Percentiles rank a stretch among this genome's conserved stretches.
Evolutionary conservation across 2,797 vertebrate genomes (phyloP).

Genomic region (Echeneis naucrates): DNA sequence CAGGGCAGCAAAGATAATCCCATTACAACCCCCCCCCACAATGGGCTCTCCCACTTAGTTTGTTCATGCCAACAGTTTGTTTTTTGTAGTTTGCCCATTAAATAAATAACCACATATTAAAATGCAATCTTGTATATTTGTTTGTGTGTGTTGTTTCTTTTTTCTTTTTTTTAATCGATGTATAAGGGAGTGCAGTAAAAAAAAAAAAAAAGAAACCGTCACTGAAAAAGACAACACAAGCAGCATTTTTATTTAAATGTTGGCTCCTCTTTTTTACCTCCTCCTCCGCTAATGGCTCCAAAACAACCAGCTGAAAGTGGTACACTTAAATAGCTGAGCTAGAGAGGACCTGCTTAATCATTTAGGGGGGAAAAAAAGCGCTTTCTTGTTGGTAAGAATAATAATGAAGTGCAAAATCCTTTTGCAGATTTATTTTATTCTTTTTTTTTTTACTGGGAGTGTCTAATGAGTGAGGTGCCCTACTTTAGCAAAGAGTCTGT

Average conservation of each 20-base stretch:
- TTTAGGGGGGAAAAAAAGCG: conserved; percentile 57
- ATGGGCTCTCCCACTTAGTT: conserved; percentile 29
- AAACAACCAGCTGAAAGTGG: conserved; percentile 66
- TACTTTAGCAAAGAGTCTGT: conserved; percentile 77
- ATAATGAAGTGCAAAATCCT: conserved; percentile 75
- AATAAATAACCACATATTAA: conserved; percentile 50
- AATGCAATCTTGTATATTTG: conserved; percentile 42
- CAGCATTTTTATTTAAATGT: conserved; percentile 47
- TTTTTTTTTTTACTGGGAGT: conserved; percentile 44
- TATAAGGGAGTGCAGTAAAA: conserved; percentile 19
- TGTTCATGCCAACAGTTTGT: conserved; percentile 38
- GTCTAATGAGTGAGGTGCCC: conserved; percentile 80
- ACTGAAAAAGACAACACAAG: conserved; percentile 11
- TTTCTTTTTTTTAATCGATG: conserved; percentile 39
- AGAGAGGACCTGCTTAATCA: conserved; percentile 66
- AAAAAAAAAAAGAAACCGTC: conserved; percentile 8
- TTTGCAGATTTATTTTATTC: conserved; percentile 32
- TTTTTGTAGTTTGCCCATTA: conserved; percentile 54
- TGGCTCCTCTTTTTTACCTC: conserved; percentile 45
- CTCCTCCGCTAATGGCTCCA: conserved; percentile 63
- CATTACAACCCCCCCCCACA: too few species aligned
- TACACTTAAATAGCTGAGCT: conserved; percentile 61
- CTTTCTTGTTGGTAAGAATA: conserved; percentile 70
- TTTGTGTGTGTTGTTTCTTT: conserved; percentile 44
- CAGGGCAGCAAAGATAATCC: background rate